Evolutionary conservation across 35 echinoderm and acorn worm genomes (phyloP).

Genomic region (Patiria miniata): DNA sequence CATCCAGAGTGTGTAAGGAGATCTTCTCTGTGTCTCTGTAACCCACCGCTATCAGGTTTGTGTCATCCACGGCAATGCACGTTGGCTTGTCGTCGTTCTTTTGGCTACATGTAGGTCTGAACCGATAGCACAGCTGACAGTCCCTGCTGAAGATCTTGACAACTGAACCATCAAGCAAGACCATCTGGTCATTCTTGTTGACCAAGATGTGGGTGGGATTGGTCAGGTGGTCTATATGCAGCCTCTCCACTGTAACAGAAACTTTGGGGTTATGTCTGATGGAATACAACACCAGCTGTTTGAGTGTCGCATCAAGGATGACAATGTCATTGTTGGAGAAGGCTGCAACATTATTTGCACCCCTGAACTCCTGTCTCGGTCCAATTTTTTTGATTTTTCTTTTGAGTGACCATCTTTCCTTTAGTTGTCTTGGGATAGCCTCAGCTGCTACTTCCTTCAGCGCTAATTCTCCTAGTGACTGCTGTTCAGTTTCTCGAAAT

Average conservation of each 20-base stretch:
- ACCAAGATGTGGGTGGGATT: neutral
- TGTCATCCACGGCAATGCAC: slow-evolving; percentile 29
- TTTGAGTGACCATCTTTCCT: neutral
- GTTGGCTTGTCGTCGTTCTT: neutral
- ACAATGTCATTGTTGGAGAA: slow-evolving; percentile 1
- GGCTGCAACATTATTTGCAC: neutral
- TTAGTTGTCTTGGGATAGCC: no score
- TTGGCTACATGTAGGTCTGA: neutral
- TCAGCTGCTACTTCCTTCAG: neutral
- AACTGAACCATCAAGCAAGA: neutral
- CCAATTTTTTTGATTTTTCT: neutral
- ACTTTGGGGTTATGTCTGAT: no score
- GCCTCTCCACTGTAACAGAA: no score
- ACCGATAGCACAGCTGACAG: neutral
- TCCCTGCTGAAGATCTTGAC: slow-evolving; percentile 23
- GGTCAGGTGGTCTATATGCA: neutral
- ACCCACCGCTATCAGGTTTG: slow-evolving; percentile 1
- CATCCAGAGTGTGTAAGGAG: neutral
- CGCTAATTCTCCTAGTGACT: neutral
- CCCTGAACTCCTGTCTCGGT: neutral
- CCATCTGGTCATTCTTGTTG: slow-evolving; percentile 1
- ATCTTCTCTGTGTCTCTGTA: neutral
- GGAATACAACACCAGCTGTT: neutral
- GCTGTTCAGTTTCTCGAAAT: neutral
- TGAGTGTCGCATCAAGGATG: neutral